phyloP scores from a whole-genome alignment of 1,140 invertebrate species.

The Temnothorax nylanderi region DNA sequence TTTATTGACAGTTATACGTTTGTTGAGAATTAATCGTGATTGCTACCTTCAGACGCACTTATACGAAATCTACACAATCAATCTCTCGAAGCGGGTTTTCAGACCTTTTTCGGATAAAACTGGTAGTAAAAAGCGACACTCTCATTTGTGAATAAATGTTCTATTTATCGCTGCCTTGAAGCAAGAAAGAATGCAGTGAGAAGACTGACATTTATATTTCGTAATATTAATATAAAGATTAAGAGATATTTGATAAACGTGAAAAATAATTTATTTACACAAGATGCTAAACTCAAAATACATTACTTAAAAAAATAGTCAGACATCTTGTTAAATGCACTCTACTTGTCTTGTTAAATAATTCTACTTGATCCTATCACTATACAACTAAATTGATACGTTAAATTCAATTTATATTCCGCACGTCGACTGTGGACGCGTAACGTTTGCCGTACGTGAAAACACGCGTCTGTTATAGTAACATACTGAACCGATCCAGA shows the following conservation, averaged over 20 bases:
- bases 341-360: background rate
- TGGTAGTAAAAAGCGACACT: background rate
- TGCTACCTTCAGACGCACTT: background rate
- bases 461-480: slow-evolving; percentile 73
- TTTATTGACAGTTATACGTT: background rate
- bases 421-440: background rate
- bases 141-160: background rate
- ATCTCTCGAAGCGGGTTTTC: background rate
- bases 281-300: background rate
- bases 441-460: slow-evolving; percentile 50
- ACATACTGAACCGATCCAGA: slow-evolving; percentile 75
- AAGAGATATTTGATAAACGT: background rate
- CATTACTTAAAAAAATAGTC: background rate
- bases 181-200: background rate
- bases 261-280: background rate
- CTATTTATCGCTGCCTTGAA: background rate
- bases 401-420: slow-evolving; percentile 43
- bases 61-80: background rate
- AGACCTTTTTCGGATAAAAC: background rate
- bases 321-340: background rate
- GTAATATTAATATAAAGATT: background rate
- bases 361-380: background rate
- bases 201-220: background rate
- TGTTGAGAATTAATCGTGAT: background rate
- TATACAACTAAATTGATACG: background rate